Conservation (phyloP, 2,797 vertebrate species). For the Dermochelys coriacea region DNA sequence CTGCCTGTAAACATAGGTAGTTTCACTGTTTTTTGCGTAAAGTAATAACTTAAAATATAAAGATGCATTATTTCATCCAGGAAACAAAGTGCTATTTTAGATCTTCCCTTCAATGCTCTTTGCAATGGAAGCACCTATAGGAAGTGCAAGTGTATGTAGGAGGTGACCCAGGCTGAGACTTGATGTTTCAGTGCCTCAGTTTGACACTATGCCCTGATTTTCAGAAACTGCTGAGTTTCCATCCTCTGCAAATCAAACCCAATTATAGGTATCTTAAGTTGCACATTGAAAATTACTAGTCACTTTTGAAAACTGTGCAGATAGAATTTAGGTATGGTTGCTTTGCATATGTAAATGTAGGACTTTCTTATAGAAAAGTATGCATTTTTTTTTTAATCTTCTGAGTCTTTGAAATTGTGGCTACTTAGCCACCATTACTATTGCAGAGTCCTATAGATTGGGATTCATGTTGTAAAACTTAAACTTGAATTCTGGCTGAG, state of each 20-base stretch:
- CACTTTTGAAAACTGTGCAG: background rate
- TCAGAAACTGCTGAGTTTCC: background rate
- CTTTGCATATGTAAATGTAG: background rate
- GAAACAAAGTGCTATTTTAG: too few species aligned
- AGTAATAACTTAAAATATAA: too few species aligned
- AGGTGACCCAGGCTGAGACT: background rate
- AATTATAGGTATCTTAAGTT: background rate
- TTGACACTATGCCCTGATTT: too few species aligned
- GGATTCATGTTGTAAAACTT: too few species aligned
- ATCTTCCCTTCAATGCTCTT: background rate
- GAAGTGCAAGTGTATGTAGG: too few species aligned
- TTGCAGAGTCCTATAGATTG: too few species aligned
- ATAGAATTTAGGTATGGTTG: background rate
- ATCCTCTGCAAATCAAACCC: background rate
- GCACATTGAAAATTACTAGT: background rate
- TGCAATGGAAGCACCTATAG: background rate
- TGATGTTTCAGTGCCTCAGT: too few species aligned
- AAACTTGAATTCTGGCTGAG: background rate
- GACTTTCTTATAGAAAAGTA: background rate
- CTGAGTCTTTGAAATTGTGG: background rate
- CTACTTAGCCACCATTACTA: background rate
- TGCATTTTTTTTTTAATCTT: too few species aligned
- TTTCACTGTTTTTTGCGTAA: too few species aligned
- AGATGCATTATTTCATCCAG: background rate
- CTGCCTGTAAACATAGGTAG: background rate